A percentile compares a stretch with the other conserved stretches of the same genome.
Evolutionary conservation across 2,888 invertebrate species (phyloP).

Genomic region (Lasioglossum zephyrum): DNA sequence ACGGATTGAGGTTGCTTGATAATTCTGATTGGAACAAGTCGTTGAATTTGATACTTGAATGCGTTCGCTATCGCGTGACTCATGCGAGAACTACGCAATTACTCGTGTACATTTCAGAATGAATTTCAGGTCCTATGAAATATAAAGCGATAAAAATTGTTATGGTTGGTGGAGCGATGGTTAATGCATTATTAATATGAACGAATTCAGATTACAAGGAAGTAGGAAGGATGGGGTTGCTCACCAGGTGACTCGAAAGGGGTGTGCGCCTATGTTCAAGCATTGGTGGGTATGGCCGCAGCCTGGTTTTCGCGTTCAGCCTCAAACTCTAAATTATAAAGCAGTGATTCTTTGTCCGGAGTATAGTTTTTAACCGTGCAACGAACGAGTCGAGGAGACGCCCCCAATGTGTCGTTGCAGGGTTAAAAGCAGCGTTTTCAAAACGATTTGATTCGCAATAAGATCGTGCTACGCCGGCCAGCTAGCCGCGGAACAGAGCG

Average conservation of each 20-base stretch:
- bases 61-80: conserved; percentile 5
- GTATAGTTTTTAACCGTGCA: background rate
- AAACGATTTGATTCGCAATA: background rate
- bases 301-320: conserved; percentile 70
- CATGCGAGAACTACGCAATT: background rate
- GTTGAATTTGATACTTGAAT: background rate
- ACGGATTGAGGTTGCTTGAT: background rate
- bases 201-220: conserved; percentile 7
- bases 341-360: conserved; percentile 51
- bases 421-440: background rate
- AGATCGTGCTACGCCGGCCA: background rate
- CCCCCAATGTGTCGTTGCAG: background rate
- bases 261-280: conserved; percentile 62
- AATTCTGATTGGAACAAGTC: background rate
- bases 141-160: background rate
- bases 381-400: background rate
- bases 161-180: background rate
- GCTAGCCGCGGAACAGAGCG: background rate
- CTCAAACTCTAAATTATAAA: conserved; percentile 73
- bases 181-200: background rate
- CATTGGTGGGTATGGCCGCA: conserved; percentile 68
- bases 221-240: conserved; percentile 52
- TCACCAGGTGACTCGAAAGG: conserved; percentile 61
- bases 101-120: background rate
- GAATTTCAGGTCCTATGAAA: background rate